Percentiles rank a stretch among this genome's conserved stretches.
Conservation (phyloP, 1,140 invertebrate species). For the Doryteuthis pealeii region DNA sequence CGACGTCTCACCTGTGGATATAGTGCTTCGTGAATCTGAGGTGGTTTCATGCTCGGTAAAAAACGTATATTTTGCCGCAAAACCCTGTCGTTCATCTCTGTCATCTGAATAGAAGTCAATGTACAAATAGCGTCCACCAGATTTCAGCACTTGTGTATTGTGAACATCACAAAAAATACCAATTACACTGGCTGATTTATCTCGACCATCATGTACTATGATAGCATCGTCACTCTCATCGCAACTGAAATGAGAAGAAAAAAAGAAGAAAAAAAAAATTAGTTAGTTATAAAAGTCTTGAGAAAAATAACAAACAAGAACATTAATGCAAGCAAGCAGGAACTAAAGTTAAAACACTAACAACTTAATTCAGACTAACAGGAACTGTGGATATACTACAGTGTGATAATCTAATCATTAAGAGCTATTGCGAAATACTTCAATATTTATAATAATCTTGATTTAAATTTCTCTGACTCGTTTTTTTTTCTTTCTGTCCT, state of each 20-base stretch:
- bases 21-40: not conserved
- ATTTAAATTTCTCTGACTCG: too few relatives aligned
- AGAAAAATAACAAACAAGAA: not conserved
- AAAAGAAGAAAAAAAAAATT: not conserved
- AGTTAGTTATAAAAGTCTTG: too few relatives aligned
- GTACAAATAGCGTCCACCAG: conserved; percentile 24
- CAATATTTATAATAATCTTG: too few relatives aligned
- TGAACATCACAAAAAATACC: conserved; percentile 35
- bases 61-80: conserved; percentile 34
- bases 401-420: too few relatives aligned
- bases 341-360: too few relatives aligned
- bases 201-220: conserved; percentile 30
- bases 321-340: too few relatives aligned
- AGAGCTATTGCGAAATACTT: too few relatives aligned
- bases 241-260: conserved; percentile 27
- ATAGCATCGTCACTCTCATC: conserved; percentile 31
- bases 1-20: conserved; percentile 1
- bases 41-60: conserved; percentile 12
- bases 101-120: conserved; percentile 33
- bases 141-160: conserved; percentile 31
- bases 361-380: too few relatives aligned
- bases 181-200: conserved; percentile 27
- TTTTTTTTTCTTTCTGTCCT: too few relatives aligned
- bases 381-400: too few relatives aligned
- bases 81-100: conserved; percentile 26